phyloP scores from a whole-genome alignment of 2,113 vertebrate genomes.

The Columba janthina region DNA sequence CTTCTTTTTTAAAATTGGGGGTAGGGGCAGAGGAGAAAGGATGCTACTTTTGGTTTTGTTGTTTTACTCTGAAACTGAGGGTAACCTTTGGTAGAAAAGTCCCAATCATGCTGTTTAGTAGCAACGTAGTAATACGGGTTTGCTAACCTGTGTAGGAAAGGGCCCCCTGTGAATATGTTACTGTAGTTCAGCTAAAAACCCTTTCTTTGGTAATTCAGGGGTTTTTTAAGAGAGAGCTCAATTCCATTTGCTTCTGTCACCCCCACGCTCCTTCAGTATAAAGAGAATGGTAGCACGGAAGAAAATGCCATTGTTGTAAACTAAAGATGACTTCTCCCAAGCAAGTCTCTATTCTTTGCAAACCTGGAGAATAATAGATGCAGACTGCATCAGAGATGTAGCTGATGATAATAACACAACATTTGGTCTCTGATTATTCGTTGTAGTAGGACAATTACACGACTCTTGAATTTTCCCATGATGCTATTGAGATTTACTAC shows the following conservation, averaged over 20 bases:
- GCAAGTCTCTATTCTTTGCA: not conserved
- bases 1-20: no score
- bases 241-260: not conserved
- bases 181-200: not conserved
- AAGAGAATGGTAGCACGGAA: not conserved
- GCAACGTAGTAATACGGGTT: not conserved
- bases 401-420: constrained; percentile 12
- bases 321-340: not conserved
- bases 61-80: not conserved
- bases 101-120: not conserved
- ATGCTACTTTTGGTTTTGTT: not conserved
- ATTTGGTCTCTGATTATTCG: constrained; percentile 42
- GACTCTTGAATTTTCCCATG: constrained; percentile 1
- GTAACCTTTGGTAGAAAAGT: not conserved
- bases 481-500: not conserved
- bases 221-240: not conserved
- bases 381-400: constrained; percentile 22
- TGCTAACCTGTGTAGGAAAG: not conserved
- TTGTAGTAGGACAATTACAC: constrained; percentile 18
- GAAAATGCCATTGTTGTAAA: not conserved
- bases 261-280: not conserved
- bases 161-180: not conserved
- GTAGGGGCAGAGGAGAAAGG: no score
- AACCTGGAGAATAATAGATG: constrained; percentile 40
- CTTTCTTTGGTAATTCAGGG: not conserved